Evolutionary conservation across 2,113 vertebrate genomes (phyloP).

Genomic region (Erythrolamprus reginae): DNA sequence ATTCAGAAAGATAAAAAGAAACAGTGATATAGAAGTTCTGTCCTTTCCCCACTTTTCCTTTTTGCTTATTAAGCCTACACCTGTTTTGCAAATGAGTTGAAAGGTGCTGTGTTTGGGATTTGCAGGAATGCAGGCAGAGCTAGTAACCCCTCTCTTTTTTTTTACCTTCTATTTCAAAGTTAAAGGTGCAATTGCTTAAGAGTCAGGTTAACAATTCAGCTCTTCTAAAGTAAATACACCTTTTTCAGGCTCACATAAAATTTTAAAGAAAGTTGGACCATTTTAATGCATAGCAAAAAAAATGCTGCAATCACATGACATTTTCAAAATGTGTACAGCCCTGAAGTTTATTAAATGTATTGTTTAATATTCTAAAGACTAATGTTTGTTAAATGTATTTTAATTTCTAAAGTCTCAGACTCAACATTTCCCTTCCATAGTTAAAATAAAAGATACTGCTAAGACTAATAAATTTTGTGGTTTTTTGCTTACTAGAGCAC

Average conservation of each 20-base stretch:
- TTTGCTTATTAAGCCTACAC: background rate
- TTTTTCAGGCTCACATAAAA: background rate
- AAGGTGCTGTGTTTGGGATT: background rate
- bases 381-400: background rate
- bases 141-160: background rate
- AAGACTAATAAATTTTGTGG: background rate
- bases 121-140: background rate
- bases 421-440: background rate
- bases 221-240: background rate
- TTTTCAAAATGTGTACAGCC: background rate
- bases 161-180: background rate
- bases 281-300: background rate
- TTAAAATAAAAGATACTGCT: background rate
- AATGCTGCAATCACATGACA: background rate
- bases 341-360: background rate
- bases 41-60: background rate
- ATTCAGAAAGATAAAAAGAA: background rate
- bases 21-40: background rate
- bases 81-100: background rate
- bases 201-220: background rate
- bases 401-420: background rate
- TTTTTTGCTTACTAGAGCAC: background rate
- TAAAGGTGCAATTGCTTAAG: background rate
- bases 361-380: background rate
- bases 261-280: background rate